Evolutionary conservation across 2,113 vertebrate genomes (phyloP).

Genomic region (Danio rerio): DNA sequence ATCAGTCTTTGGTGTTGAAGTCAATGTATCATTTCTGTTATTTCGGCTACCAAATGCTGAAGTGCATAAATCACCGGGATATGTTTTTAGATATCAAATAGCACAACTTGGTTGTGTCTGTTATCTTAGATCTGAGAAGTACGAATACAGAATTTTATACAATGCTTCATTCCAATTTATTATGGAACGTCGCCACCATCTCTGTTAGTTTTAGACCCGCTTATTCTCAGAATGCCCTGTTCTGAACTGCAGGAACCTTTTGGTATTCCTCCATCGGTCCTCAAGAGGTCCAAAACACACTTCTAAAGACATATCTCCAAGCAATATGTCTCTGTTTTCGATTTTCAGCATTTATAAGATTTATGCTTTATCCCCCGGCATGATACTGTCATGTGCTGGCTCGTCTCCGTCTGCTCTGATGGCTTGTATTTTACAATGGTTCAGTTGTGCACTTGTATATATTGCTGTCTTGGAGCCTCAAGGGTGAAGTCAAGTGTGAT

Average conservation of each 20-base stretch:
- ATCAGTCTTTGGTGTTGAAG: background rate
- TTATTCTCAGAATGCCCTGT: constrained; percentile 16
- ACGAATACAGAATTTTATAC: background rate
- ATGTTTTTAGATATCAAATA: constrained; percentile 7
- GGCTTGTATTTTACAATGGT: constrained; percentile 12
- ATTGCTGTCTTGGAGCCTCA: constrained; percentile 15
- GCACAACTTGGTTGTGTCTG: background rate
- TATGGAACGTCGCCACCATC: background rate
- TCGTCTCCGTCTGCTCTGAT: constrained; percentile 18
- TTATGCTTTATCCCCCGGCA: background rate
- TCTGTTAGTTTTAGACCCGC: constrained; percentile 2
- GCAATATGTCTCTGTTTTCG: constrained; percentile 15
- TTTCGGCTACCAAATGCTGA: constrained; percentile 22
- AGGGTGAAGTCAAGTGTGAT: constrained; percentile 5
- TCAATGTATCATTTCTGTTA: constrained; percentile 27
- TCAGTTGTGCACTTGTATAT: constrained; percentile 44
- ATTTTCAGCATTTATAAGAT: background rate
- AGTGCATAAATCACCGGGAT: background rate
- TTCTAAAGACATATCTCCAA: constrained; percentile 15
- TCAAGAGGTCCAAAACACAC: background rate
- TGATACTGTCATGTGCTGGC: background rate
- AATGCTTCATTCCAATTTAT: background rate
- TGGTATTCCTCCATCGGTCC: background rate
- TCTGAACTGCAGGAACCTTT: constrained; percentile 9
- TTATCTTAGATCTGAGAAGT: background rate